These are phyloP conservation scores for Dascyllus trimaculatus DNA, from an alignment of 2,113 vertebrate species.

Conservation along the genomic window DNA sequence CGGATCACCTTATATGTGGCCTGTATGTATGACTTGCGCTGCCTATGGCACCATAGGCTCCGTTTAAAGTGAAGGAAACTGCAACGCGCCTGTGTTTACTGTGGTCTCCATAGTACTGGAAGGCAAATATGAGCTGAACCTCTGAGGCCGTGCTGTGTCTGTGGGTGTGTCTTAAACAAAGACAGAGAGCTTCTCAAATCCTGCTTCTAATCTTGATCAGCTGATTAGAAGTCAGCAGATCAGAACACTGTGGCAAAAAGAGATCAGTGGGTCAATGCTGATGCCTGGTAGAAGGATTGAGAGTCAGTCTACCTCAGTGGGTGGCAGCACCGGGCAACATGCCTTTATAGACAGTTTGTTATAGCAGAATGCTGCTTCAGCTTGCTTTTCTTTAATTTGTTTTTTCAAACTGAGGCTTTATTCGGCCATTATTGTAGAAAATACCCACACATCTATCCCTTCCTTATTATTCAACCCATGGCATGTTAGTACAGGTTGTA, in stretches of 20 bases:
- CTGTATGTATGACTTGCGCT: not conserved
- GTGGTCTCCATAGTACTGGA: conserved; percentile 28
- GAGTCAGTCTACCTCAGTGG: conserved; percentile 6
- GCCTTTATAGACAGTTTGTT: too few relatives aligned
- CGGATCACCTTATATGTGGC: not conserved
- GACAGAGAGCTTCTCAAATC: conserved; percentile 30
- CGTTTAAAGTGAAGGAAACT: conserved; percentile 13
- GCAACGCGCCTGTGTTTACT: conserved; percentile 39
- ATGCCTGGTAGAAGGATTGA: not conserved
- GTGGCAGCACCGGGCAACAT: conserved; percentile 3
- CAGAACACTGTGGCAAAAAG: conserved; percentile 32
- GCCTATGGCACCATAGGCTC: not conserved
- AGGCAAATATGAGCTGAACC: conserved; percentile 48
- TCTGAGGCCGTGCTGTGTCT: conserved; percentile 9
- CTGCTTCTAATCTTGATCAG: conserved; percentile 60
- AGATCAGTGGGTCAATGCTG: conserved; percentile 65
- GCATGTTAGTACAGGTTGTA: not conserved
- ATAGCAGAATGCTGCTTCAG: not conserved
- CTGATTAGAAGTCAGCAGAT: conserved; percentile 60
- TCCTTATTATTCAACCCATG: not conserved
- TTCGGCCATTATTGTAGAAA: not conserved
- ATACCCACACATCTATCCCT: not conserved
- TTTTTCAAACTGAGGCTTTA: not conserved
- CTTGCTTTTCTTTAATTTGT: not conserved
- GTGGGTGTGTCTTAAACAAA: conserved; percentile 43